Evolutionary conservation across 2,113 vertebrate genomes (phyloP).

Genomic region (Myotis lucifugus): DNA sequence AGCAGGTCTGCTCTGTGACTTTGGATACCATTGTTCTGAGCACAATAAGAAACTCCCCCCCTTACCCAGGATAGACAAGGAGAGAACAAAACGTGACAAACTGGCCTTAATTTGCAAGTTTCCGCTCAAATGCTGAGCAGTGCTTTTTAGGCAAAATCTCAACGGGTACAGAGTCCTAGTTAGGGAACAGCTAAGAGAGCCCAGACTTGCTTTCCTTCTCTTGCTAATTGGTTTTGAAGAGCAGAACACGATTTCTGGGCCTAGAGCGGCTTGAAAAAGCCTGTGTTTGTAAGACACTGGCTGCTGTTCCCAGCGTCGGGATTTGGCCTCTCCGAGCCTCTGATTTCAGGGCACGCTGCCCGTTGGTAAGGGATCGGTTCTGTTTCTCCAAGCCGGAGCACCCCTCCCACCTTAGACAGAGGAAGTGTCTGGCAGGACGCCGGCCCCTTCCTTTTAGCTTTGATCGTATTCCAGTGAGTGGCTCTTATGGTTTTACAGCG

Average conservation of each 20-base stretch:
- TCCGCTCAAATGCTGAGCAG: background rate
- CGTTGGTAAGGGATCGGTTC: fast-evolving
- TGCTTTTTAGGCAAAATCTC: slow-evolving; percentile 21
- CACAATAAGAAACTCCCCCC: background rate
- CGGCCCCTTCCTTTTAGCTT: background rate
- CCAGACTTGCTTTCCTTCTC: background rate
- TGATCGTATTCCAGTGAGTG: background rate
- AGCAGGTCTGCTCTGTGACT: background rate
- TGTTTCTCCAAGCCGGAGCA: background rate
- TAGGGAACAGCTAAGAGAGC: background rate
- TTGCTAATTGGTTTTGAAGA: slow-evolving; percentile 51
- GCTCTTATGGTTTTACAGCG: background rate
- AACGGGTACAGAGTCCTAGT: background rate
- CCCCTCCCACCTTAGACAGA: background rate
- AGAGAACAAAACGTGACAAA: background rate
- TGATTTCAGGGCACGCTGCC: background rate
- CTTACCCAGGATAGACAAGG: background rate
- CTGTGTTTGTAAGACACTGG: background rate
- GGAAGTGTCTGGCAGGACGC: background rate
- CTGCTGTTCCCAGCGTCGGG: background rate
- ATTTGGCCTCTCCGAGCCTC: fast-evolving
- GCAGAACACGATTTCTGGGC: background rate
- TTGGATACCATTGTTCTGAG: background rate
- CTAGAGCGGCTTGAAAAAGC: background rate
- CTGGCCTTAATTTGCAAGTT: slow-evolving; percentile 57